phyloP scores from a whole-genome alignment of 2,113 vertebrate species.

The Pterophyllum scalare region DNA sequence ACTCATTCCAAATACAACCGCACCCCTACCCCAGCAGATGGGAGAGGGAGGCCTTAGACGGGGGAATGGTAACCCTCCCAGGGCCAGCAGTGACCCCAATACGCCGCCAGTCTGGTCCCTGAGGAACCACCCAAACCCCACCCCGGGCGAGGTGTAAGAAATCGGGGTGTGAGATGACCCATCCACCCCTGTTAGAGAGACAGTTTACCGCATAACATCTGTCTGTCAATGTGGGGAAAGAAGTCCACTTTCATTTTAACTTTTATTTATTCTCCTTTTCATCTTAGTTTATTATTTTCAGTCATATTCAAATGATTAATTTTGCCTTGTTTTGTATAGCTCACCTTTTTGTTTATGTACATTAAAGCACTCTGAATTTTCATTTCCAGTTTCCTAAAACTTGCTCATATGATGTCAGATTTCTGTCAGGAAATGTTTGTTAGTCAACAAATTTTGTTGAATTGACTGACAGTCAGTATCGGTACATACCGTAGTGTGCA shows the following conservation, averaged over 20 bases:
- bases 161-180: too few species aligned
- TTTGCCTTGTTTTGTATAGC: not conserved
- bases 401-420: not conserved
- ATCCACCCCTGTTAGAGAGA: too few species aligned
- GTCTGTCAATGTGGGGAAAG: not conserved
- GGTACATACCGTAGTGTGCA: not conserved
- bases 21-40: too few species aligned
- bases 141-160: too few species aligned
- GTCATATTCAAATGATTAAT: not conserved
- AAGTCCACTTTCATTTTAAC: not conserved
- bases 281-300: not conserved
- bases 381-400: too few species aligned
- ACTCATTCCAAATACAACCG: too few species aligned
- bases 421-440: not conserved
- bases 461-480: not conserved
- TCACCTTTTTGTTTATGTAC: not conserved
- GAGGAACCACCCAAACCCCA: too few species aligned
- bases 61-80: too few species aligned
- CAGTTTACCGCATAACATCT: not conserved
- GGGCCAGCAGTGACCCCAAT: too few species aligned
- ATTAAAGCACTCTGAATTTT: not conserved
- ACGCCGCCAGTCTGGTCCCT: too few species aligned
- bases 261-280: not conserved
- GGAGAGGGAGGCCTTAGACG: too few species aligned
- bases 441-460: not conserved